Conservation (phyloP, 2,888 invertebrate species). For the Syrista parreyssii region DNA sequence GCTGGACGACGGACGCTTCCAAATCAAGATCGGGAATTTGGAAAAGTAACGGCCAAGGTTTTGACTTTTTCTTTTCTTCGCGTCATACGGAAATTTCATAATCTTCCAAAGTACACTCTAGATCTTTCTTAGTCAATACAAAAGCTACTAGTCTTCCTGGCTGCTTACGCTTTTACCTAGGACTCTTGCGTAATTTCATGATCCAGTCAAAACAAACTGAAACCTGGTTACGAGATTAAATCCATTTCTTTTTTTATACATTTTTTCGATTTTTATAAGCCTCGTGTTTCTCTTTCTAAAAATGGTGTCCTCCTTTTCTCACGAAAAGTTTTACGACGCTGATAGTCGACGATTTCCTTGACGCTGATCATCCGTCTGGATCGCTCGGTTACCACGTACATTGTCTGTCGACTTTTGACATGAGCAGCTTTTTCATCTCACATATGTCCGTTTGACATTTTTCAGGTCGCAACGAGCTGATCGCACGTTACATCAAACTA, state of each 20-base stretch:
- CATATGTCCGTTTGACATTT: slow-evolving; percentile 2
- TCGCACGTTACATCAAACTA: slow-evolving; percentile 99
- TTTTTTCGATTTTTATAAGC: background rate
- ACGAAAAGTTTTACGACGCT: too few species aligned
- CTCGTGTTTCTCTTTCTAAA: background rate
- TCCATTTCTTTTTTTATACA: background rate
- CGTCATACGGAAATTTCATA: background rate
- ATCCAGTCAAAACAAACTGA: too few species aligned
- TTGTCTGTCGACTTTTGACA: background rate
- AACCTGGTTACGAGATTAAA: too few species aligned
- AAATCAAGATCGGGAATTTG: background rate
- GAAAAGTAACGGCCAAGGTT: background rate
- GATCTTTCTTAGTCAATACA: too few species aligned
- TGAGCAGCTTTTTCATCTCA: background rate
- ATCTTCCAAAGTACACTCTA: too few species aligned
- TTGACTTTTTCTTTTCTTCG: background rate
- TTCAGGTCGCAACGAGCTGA: slow-evolving; percentile 96
- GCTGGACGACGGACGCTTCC: background rate
- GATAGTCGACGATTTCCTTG: too few species aligned
- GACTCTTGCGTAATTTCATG: too few species aligned
- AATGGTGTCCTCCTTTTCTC: background rate
- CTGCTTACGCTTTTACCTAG: too few species aligned
- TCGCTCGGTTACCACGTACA: background rate
- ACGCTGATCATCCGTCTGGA: background rate
- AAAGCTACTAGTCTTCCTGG: too few species aligned